Evolutionary conservation across 2,113 vertebrate species (phyloP).

Genomic region (Pica pica): DNA sequence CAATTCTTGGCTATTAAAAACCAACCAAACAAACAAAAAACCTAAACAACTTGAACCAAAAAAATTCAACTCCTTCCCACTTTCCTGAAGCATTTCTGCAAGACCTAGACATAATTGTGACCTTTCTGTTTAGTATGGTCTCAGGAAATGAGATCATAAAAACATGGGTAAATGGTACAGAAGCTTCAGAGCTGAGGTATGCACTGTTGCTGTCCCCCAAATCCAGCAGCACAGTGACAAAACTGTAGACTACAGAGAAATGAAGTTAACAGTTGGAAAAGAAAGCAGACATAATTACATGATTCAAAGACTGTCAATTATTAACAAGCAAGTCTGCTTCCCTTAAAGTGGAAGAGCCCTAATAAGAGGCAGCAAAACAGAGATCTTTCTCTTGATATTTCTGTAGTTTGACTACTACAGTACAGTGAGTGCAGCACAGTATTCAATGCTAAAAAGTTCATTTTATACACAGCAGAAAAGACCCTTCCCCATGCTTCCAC

Average conservation of each 20-base stretch:
- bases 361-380: not conserved
- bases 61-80: not conserved
- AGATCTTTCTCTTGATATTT: not conserved
- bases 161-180: not conserved
- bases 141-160: not conserved
- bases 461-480: not conserved
- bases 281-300: not conserved
- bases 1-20: not conserved
- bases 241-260: not conserved
- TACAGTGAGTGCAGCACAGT: not conserved
- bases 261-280: not conserved
- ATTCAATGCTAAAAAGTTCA: not conserved
- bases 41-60: not conserved
- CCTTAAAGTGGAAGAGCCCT: not conserved
- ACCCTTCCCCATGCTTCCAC: not conserved
- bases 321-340: not conserved
- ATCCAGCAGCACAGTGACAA: not conserved
- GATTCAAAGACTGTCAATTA: not conserved
- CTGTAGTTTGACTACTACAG: not conserved
- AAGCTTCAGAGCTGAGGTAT: not conserved
- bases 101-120: not conserved
- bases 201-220: not conserved
- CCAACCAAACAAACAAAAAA: not conserved
- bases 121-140: not conserved
- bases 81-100: not conserved